Evolutionary conservation across 2,888 invertebrate species (phyloP).

Genomic region (Hypomecis atomaria): DNA sequence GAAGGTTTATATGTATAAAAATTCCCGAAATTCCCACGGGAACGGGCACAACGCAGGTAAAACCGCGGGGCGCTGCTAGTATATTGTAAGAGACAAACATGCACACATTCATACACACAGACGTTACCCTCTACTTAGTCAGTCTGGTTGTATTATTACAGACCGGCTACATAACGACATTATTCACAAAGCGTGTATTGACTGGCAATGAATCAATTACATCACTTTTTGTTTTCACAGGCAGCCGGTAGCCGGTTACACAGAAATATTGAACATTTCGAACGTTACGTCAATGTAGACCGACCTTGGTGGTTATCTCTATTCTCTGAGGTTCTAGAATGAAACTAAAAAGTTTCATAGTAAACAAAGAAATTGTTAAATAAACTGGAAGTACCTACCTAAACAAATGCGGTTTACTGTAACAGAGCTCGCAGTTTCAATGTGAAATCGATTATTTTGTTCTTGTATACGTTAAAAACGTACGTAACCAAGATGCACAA

Average conservation of each 20-base stretch:
- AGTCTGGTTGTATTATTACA: too few species aligned
- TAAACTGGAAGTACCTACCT: constrained; percentile 4
- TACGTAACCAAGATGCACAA: background rate
- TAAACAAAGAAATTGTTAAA: constrained; percentile 7
- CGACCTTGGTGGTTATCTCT: constrained; percentile 24
- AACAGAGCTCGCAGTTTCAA: constrained; percentile 2
- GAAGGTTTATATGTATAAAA: too few species aligned
- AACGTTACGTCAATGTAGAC: constrained; percentile 12
- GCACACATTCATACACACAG: too few species aligned
- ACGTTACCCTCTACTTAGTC: too few species aligned
- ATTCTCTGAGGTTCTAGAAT: constrained; percentile 17
- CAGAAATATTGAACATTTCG: constrained; percentile 4
- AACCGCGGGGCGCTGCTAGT: too few species aligned
- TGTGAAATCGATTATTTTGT: background rate
- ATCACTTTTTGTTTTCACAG: constrained; percentile 13
- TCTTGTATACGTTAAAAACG: background rate
- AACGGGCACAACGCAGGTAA: too few species aligned
- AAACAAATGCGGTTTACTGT: background rate
- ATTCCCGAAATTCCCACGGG: too few species aligned
- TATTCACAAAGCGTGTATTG: constrained; percentile 3
- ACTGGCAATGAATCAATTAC: constrained; percentile 8
- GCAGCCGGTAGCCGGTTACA: constrained; percentile 3
- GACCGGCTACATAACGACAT: background rate
- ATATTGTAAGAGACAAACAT: too few species aligned
- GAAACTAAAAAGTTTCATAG: constrained; percentile 4